These are phyloP conservation scores for Diplodus puntazzo DNA, from an alignment of 2,797 vertebrate genomes.

Conservation along the genomic window DNA sequence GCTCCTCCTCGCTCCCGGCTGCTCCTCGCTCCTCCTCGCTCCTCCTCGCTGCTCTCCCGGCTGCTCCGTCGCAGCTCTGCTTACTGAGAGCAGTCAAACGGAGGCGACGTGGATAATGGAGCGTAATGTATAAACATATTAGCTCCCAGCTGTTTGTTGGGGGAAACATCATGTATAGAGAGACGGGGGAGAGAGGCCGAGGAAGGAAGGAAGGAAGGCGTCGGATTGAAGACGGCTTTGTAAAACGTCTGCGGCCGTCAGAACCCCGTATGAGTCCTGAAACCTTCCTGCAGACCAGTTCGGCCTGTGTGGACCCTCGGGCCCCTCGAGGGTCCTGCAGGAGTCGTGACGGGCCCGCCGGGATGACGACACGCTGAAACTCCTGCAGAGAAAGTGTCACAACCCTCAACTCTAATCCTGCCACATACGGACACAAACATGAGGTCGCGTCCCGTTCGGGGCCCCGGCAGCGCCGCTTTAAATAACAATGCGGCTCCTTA, in stretches of 20 bases:
- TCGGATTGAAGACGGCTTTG: neutral
- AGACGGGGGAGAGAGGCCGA: neutral
- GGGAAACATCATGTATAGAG: conserved; percentile 31
- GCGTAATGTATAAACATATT: conserved; percentile 74
- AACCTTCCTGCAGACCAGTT: neutral
- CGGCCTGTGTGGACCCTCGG: neutral
- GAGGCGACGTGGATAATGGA: conserved; percentile 76
- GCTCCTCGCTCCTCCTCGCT: too few species aligned
- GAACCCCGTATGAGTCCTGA: neutral
- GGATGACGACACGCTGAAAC: conserved; percentile 29
- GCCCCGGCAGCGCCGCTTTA: conserved; percentile 45
- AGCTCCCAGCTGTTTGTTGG: conserved; percentile 74
- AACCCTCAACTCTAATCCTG: conserved; percentile 1
- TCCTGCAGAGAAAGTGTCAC: conserved; percentile 16
- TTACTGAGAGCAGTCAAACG: conserved; percentile 64
- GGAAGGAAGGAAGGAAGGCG: neutral
- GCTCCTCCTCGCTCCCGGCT: neutral
- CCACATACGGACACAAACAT: conserved; percentile 29
- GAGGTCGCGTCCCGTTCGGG: conserved; percentile 10
- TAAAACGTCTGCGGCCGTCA: neutral
- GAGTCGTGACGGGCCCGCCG: neutral
- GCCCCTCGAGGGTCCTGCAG: neutral
- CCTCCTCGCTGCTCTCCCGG: neutral
- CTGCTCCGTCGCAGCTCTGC: conserved; percentile 42
- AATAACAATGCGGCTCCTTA: conserved; percentile 64